Conservation (phyloP, 2,113 vertebrate genomes). For the Crotalus viridis region DNA sequence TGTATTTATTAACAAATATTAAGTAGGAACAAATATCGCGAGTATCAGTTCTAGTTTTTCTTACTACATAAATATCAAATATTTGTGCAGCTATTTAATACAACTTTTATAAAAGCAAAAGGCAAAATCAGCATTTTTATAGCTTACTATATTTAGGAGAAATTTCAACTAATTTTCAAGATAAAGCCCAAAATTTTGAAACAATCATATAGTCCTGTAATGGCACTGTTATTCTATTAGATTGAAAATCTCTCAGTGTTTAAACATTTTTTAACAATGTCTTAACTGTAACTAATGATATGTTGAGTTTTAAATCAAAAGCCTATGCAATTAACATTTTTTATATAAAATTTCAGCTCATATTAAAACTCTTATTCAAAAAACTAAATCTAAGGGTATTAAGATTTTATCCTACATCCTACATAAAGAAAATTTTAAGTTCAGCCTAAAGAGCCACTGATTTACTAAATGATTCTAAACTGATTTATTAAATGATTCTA, state of each 20-base stretch:
- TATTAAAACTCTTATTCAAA: background rate
- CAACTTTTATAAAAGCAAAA: slow-evolving; percentile 43
- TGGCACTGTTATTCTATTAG: background rate
- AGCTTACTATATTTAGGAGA: background rate
- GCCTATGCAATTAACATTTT: background rate
- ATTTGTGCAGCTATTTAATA: slow-evolving; percentile 54
- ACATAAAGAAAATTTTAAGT: background rate
- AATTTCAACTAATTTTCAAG: background rate
- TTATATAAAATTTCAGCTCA: background rate
- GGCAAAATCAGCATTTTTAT: slow-evolving; percentile 15
- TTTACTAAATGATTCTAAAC: background rate
- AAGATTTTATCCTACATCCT: background rate
- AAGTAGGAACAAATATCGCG: slow-evolving; percentile 50
- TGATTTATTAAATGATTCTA: background rate
- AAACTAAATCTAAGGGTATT: background rate
- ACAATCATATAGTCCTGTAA: slow-evolving; percentile 23
- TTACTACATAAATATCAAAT: slow-evolving; percentile 55
- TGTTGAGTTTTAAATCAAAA: slow-evolving; percentile 3
- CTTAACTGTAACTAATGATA: background rate
- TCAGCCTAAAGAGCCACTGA: background rate
- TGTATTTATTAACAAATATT: slow-evolving; percentile 54
- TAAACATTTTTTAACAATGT: slow-evolving; percentile 14
- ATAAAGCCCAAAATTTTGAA: background rate
- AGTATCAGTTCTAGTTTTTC: slow-evolving; percentile 54
- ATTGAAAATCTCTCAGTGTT: slow-evolving; percentile 4